A percentile compares a stretch with the other conserved stretches of the same genome.
phyloP scores from a whole-genome alignment of 2,888 invertebrate species.

The Diplazon laetatorius region DNA sequence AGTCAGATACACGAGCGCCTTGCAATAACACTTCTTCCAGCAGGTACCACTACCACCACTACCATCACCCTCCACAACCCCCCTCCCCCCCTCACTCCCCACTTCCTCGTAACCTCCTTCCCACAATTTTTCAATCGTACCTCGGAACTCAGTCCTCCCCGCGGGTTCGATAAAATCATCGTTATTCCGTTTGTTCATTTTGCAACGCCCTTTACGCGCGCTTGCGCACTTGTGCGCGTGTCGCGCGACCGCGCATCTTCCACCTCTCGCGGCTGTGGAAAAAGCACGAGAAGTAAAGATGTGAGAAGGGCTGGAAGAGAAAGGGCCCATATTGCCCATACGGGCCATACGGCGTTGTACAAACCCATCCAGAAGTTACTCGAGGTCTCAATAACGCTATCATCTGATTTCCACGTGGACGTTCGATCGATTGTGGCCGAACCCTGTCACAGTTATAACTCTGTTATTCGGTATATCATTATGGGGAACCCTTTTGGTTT shows the following conservation, averaged over 20 bases:
- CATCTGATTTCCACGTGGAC: conserved; percentile 57
- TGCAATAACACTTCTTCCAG: conserved; percentile 80
- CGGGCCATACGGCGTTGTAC: background rate
- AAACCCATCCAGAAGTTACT: conserved; percentile 31
- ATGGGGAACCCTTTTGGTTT: background rate
- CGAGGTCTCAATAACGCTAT: conserved; percentile 56
- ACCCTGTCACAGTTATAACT: conserved; percentile 27
- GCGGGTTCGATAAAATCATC: conserved; percentile 78
- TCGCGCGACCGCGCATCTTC: conserved; percentile 39
- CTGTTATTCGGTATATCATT: conserved; percentile 29
- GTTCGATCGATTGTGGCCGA: conserved; percentile 57
- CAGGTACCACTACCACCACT: conserved; percentile 74
- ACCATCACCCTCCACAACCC: background rate
- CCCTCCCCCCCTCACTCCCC: conserved; percentile 3
- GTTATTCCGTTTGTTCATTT: conserved; percentile 72
- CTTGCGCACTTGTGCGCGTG: conserved; percentile 57
- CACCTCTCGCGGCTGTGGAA: conserved; percentile 25
- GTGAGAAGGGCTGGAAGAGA: conserved; percentile 3
- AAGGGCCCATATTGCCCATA: no score
- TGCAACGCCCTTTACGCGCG: conserved; percentile 72
- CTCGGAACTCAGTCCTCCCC: conserved; percentile 37
- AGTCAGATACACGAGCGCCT: conserved; percentile 75
- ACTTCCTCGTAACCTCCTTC: conserved; percentile 8
- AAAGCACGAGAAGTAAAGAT: background rate
- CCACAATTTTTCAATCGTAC: conserved; percentile 6